These are phyloP conservation scores for Acanthurus leucopareius DNA, from an alignment of 2,797 vertebrate genomes.

Conservation along the genomic window DNA sequence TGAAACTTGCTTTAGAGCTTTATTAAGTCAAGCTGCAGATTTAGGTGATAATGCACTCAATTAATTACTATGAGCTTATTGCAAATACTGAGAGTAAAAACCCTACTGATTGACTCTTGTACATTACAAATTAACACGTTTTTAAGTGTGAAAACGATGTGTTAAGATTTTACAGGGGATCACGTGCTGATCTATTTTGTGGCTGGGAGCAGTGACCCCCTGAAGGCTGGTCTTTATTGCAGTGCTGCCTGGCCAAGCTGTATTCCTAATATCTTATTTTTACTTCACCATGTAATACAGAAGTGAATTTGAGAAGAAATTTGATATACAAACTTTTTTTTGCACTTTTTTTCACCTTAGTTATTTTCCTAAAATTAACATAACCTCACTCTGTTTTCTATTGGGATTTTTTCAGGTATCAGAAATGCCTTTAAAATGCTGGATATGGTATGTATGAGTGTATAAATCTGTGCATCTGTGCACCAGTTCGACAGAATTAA, in stretches of 20 bases:
- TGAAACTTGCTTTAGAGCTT: neutral
- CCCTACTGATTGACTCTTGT: neutral
- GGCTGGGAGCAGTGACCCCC: neutral
- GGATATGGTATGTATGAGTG: no score
- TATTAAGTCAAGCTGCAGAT: neutral
- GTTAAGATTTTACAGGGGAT: neutral
- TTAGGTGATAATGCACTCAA: no score
- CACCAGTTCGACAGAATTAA: no score
- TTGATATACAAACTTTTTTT: neutral
- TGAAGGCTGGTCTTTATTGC: neutral
- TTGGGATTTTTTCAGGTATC: no score
- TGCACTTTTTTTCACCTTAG: no score
- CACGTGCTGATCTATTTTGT: neutral
- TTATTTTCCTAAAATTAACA: no score
- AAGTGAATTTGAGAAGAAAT: neutral
- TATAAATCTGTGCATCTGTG: no score
- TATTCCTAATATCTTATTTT: neutral
- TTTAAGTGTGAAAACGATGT: no score
- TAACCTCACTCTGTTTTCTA: no score
- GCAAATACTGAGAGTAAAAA: neutral
- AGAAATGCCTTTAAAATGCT: no score
- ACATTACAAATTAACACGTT: slow-evolving; percentile 3
- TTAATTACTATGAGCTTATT: neutral
- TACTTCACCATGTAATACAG: neutral
- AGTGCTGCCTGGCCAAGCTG: neutral